Percentiles rank a stretch among this genome's conserved stretches.
Evolutionary conservation across 2,113 vertebrate genomes (phyloP).

Genomic region (Takifugu bimaculatus): DNA sequence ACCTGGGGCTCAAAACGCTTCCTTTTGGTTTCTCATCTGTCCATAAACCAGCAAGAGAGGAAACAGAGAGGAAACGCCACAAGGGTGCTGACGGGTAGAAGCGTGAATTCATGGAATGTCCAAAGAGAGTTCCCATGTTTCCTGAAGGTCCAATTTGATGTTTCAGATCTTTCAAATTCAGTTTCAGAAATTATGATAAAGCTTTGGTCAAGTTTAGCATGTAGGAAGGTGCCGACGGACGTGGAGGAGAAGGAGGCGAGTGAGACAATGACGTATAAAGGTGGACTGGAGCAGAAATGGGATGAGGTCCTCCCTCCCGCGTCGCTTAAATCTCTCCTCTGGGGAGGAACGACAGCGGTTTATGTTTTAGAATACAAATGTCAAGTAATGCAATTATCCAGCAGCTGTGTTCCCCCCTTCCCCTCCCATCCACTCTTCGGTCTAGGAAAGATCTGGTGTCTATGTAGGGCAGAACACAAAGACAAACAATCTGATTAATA

Average conservation of each 20-base stretch:
- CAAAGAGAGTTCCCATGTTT: too few species aligned
- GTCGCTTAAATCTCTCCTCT: neutral
- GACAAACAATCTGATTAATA: constrained; percentile 53
- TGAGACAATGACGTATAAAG: constrained; percentile 9
- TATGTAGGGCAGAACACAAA: constrained; percentile 41
- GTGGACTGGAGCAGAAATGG: neutral
- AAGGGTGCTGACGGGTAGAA: too few species aligned
- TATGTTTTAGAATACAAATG: constrained; percentile 22
- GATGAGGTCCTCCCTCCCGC: neutral
- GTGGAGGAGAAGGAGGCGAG: constrained; percentile 18
- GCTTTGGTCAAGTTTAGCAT: too few species aligned
- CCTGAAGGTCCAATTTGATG: too few species aligned
- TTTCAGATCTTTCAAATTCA: too few species aligned
- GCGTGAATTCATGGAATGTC: too few species aligned
- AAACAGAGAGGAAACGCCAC: too few species aligned
- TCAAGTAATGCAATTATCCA: constrained; percentile 24
- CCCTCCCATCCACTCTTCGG: constrained; percentile 4
- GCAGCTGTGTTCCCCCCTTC: constrained; percentile 24
- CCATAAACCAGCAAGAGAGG: too few species aligned
- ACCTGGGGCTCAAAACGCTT: too few species aligned
- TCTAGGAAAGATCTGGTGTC: neutral
- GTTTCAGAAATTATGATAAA: too few species aligned
- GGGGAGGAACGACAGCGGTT: neutral
- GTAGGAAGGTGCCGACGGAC: constrained; percentile 22
- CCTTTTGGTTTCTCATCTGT: too few species aligned